phyloP scores from a whole-genome alignment of 2,797 vertebrate genomes.

The Schizopygopsis malacanthus region DNA sequence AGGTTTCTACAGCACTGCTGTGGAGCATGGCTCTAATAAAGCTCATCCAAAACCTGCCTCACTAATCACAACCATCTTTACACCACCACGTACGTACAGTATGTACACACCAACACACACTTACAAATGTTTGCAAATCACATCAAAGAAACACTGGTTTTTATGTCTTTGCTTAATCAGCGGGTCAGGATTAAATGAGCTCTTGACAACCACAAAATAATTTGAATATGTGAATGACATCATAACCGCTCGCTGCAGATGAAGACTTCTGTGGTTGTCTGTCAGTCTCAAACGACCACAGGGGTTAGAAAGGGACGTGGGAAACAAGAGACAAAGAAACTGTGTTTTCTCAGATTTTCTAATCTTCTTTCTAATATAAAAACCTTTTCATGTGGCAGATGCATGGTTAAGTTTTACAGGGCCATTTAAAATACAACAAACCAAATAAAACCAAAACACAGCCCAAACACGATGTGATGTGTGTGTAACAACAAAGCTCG shows the following conservation, averaged over 20 bases:
- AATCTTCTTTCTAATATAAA: neutral
- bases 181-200: slow-evolving; percentile 9
- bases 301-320: neutral
- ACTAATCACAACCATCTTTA: slow-evolving; percentile 43
- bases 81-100: slow-evolving; percentile 44
- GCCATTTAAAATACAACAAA: slow-evolving; percentile 34
- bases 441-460: slow-evolving; percentile 30
- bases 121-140: slow-evolving; percentile 30
- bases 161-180: slow-evolving; percentile 37
- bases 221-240: slow-evolving; percentile 43
- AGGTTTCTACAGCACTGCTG: slow-evolving; percentile 17
- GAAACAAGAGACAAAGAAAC: neutral
- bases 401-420: slow-evolving; percentile 35
- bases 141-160: slow-evolving; percentile 29
- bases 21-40: slow-evolving; percentile 19
- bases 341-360: slow-evolving; percentile 15
- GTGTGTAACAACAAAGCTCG: slow-evolving; percentile 19
- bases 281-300: slow-evolving; percentile 30
- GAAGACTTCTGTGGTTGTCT: slow-evolving; percentile 41
- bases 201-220: slow-evolving; percentile 11
- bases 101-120: slow-evolving; percentile 36
- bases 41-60: neutral
- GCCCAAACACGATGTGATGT: slow-evolving; percentile 3
- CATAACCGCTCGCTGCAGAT: neutral
- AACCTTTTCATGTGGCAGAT: slow-evolving; percentile 37